Conservation (phyloP, 2,113 vertebrate genomes). For the Malurus elegans region DNA sequence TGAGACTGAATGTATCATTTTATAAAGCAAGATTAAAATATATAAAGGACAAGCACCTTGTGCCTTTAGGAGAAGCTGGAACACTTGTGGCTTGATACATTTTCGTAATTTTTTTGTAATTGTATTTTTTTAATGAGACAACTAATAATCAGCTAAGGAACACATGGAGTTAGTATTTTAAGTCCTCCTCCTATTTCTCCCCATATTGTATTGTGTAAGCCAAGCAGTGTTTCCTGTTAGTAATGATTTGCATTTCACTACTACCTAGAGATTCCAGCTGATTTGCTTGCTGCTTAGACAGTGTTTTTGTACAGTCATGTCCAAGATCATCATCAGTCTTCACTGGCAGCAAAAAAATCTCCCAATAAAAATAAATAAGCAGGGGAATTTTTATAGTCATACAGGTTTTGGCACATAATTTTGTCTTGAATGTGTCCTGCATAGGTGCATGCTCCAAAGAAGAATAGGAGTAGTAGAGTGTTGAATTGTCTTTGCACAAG, state of each 20-base stretch:
- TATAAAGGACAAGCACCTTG: not conserved
- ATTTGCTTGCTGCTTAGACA: not conserved
- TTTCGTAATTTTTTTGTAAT: not conserved
- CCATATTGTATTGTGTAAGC: not conserved
- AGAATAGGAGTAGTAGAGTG: not conserved
- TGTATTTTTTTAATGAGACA: not conserved
- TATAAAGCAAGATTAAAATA: not conserved
- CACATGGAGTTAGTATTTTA: conserved; percentile 18
- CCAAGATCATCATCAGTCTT: not conserved
- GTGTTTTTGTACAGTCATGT: not conserved
- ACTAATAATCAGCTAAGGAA: not conserved
- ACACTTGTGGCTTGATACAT: not conserved
- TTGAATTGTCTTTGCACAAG: not conserved
- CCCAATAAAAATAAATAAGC: not conserved
- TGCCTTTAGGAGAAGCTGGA: not conserved
- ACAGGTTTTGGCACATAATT: not conserved
- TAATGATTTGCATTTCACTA: conserved; percentile 27
- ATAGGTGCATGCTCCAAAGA: not conserved
- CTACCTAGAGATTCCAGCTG: conserved; percentile 10
- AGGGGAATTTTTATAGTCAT: not conserved
- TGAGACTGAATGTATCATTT: not conserved
- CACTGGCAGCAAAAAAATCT: not conserved
- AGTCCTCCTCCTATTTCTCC: not conserved
- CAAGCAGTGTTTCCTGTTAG: conserved; percentile 31
- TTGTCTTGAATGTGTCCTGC: not conserved